Conservation (phyloP, 2,113 vertebrate genomes). For the Amphilophus citrinellus region DNA sequence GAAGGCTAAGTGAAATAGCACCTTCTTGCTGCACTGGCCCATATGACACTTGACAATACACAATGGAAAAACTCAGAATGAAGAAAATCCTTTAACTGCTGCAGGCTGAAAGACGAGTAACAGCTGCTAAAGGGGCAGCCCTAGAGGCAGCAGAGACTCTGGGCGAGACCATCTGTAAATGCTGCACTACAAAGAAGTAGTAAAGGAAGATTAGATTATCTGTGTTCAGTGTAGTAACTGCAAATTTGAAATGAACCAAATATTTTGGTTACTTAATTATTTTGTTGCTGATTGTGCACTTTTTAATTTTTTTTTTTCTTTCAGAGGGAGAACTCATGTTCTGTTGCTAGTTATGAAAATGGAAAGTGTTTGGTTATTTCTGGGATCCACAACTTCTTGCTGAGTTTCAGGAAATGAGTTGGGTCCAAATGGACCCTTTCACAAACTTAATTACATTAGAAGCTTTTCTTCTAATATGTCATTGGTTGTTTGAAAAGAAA, state of each 20-base stretch:
- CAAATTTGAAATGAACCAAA: background rate
- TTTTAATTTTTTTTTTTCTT: no score
- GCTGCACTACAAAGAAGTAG: background rate
- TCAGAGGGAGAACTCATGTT: no score
- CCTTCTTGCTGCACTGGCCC: background rate
- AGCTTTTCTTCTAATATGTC: no score
- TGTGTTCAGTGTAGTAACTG: background rate
- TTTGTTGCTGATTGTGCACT: no score
- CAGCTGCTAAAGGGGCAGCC: conserved; percentile 13
- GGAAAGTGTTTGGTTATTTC: no score
- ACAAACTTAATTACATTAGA: no score
- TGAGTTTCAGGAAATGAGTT: no score
- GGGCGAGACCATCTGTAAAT: background rate
- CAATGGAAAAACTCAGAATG: conserved; percentile 1
- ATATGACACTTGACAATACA: conserved; percentile 4
- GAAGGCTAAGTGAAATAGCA: background rate
- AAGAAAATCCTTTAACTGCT: conserved; percentile 2
- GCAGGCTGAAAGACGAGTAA: background rate
- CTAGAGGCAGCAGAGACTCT: background rate
- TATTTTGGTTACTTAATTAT: no score
- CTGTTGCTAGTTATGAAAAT: no score
- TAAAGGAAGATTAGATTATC: background rate
- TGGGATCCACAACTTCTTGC: no score
- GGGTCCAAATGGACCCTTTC: no score
- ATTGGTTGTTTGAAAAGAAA: no score